Conservation (phyloP, 2,113 vertebrate genomes). For the Psittacula cyanocephala region DNA sequence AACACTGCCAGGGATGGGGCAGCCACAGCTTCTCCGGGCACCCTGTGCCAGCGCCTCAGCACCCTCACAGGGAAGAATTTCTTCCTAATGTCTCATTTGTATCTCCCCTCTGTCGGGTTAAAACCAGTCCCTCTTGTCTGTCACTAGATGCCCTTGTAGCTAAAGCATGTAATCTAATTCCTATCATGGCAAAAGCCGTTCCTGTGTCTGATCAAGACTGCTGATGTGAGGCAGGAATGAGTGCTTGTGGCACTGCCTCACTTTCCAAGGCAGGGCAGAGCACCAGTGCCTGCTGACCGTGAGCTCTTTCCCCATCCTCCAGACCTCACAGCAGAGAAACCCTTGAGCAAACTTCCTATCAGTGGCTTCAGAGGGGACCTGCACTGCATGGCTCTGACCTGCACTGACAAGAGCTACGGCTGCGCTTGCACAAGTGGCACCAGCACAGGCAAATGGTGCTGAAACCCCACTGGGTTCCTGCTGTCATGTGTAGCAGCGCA, state of each 20-base stretch:
- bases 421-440: not conserved
- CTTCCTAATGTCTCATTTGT: not conserved
- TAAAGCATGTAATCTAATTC: not conserved
- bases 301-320: not conserved
- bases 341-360: not conserved
- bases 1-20: not conserved
- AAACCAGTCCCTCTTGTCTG: not conserved
- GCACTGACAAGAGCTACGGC: not conserved
- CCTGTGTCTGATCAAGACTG: not conserved
- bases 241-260: not conserved
- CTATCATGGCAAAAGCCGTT: not conserved
- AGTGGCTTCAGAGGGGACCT: not conserved
- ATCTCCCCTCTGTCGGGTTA: not conserved
- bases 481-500: fast-evolving
- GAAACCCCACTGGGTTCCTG: fast-evolving
- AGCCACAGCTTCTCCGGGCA: not conserved
- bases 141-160: not conserved
- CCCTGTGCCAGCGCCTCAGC: not conserved
- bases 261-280: not conserved
- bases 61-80: not conserved
- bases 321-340: not conserved
- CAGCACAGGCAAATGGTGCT: fast-evolving
- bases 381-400: fast-evolving
- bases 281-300: fast-evolving
- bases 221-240: not conserved